phyloP scores from a whole-genome alignment of 53 echinoderm and acorn worm species.

The Holothuria scabra region DNA sequence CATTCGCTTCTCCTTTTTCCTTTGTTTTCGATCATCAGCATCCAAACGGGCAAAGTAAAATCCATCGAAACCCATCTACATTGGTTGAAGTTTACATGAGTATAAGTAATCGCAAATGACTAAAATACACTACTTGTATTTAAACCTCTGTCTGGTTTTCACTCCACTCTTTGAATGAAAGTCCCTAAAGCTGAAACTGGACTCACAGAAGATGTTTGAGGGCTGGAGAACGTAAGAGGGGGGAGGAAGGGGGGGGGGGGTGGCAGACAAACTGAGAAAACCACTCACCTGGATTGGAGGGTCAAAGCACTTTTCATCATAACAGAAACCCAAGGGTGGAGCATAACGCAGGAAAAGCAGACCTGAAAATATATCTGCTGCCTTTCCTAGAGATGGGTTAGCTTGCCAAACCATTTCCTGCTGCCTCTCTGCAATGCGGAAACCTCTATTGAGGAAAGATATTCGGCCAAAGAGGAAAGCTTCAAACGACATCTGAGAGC shows the following conservation, averaged over 20 bases:
- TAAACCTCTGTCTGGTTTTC: slow-evolving; percentile 24
- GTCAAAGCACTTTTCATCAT: slow-evolving; percentile 46
- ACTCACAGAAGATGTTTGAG: too few relatives aligned
- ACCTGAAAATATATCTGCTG: slow-evolving; percentile 50
- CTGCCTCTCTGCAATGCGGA: slow-evolving; percentile 27
- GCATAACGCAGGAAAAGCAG: slow-evolving; percentile 47
- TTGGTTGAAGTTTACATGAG: neutral
- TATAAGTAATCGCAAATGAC: too few relatives aligned
- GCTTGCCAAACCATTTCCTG: slow-evolving; percentile 60
- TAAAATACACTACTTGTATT: too few relatives aligned
- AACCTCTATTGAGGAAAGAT: slow-evolving; percentile 40
- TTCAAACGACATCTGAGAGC: slow-evolving; percentile 58
- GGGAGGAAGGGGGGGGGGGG: too few relatives aligned
- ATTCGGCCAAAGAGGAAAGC: slow-evolving; percentile 58
- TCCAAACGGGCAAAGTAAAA: slow-evolving; percentile 54
- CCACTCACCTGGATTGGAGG: slow-evolving; percentile 58
- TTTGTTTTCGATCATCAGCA: neutral
- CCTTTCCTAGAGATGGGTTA: slow-evolving; percentile 44
- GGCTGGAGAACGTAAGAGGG: too few relatives aligned
- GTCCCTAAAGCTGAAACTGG: too few relatives aligned
- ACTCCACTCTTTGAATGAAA: neutral
- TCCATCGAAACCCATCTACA: slow-evolving; percentile 55
- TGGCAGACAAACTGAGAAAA: too few relatives aligned
- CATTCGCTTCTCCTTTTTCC: slow-evolving; percentile 17
- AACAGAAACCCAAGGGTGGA: slow-evolving; percentile 33